Evolutionary conservation across 1,140 invertebrate genomes (phyloP), one percentile per base, ranked within the genome.

Genomic region (Andrena cerasifolii): DNA sequence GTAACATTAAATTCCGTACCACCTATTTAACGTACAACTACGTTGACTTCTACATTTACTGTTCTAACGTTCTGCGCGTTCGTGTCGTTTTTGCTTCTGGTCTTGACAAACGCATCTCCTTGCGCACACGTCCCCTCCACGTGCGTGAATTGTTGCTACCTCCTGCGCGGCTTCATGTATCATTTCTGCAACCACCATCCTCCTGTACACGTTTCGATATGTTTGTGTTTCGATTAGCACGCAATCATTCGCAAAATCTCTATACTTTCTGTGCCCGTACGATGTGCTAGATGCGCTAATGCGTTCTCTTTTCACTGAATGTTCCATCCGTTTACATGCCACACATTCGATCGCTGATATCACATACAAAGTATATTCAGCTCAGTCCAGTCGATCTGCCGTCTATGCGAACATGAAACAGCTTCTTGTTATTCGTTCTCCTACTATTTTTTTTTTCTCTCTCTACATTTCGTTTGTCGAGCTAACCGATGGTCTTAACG

Each of bases 181-280:
- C 75, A 36, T 75, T 67, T 54, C 6, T 36, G 73, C 62, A 66
- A 75, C 51, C 47, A 21, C 26, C 16, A 33, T 10, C 12, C 26
- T 31, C 45, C 66, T 81, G 67, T 82, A 56, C 49, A 40, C 54
- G 61, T 73, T 81, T 78, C 53, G 71, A 45, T 73, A 63, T 80
- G 54, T 67, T 61, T 79, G 70, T n/a, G 10, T 54, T n/a, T 54
- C 36, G 82, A 81, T 80, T 82, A 87, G 85, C 84, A 88, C 83
- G 86, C 79, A 85, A 78, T 74, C 65, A 65, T 80, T 72, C 70
- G 68, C 80, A 40, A 75, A 74, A 63, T 65, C 54, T 56, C 26
- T 78, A 74, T 56, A n/a, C n/a, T n/a, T n/a, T 43, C 31, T 36
- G 40, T 67, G 75, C 47, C 33, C 70, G 70, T 82, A 65, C 66